These are phyloP conservation scores for Vipera ursinii DNA, from an alignment of 2,797 vertebrate species.

Conservation along the genomic window DNA sequence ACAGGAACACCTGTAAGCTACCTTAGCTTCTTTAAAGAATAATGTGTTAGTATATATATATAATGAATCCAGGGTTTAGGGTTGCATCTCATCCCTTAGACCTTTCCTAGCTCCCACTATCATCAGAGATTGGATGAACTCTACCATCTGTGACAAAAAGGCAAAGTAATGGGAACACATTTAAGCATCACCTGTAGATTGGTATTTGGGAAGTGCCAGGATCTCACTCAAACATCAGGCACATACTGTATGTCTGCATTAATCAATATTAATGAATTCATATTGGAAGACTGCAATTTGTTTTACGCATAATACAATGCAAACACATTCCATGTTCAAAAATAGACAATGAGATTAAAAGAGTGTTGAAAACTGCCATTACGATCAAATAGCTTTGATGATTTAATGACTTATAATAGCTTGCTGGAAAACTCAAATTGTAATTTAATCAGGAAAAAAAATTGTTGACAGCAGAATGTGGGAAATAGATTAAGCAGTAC, in stretches of 20 bases:
- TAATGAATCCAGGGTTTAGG: neutral
- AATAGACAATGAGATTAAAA: conserved; percentile 61
- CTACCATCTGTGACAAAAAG: conserved; percentile 8
- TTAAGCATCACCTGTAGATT: conserved; percentile 33
- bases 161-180: conserved; percentile 30
- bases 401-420: conserved; percentile 70
- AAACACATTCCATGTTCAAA: conserved; percentile 53
- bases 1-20: neutral
- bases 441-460: conserved; percentile 59
- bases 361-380: conserved; percentile 52
- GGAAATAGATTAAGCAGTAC: conserved; percentile 47
- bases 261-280: conserved; percentile 58
- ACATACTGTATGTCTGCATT: conserved; percentile 24
- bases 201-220: conserved; percentile 8
- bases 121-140: neutral
- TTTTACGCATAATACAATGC: conserved; percentile 49
- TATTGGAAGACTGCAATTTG: conserved; percentile 39
- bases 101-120: neutral
- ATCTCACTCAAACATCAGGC: neutral
- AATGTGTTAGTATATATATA: neutral
- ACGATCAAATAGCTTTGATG: conserved; percentile 62
- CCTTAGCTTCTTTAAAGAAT: neutral
- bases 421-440: conserved; percentile 38
- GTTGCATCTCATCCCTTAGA: neutral
- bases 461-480: conserved; percentile 55